phyloP scores from a whole-genome alignment of 1,140 invertebrate species.

The Magallana gigas region DNA sequence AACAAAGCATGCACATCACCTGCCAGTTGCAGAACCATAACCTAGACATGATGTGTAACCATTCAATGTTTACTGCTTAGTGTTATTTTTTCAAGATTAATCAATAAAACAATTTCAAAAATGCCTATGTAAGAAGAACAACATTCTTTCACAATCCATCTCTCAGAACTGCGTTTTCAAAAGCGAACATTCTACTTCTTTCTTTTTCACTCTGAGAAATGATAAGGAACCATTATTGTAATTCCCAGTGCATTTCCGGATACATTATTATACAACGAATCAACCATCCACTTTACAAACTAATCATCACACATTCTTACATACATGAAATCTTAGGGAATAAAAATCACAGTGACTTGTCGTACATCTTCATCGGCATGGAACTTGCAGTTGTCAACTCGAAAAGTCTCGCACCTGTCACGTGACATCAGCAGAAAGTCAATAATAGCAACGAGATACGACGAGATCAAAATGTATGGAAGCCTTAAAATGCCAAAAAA shows the following conservation, averaged over 20 bases:
- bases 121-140: too few species aligned
- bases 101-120: too few species aligned
- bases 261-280: background rate
- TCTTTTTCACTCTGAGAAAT: background rate
- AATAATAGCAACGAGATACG: conserved; percentile 19
- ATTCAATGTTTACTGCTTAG: too few species aligned
- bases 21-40: too few species aligned
- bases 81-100: too few species aligned
- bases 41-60: too few species aligned
- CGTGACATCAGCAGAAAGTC: conserved; percentile 46
- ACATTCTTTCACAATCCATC: background rate
- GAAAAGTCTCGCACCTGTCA: conserved; percentile 57
- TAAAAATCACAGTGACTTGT: conserved; percentile 12
- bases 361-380: conserved; percentile 47
- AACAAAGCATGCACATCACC: too few species aligned
- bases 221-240: background rate
- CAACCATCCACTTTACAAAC: background rate
- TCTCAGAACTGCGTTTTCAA: background rate
- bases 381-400: conserved; percentile 61
- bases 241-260: background rate
- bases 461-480: conserved; percentile 21
- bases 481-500: background rate
- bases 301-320: background rate
- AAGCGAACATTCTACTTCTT: background rate
- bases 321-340: conserved; percentile 2